A percentile compares a stretch with the other conserved stretches of the same genome.
Conservation (phyloP, 2,113 vertebrate genomes). For the Phyllostomus hastatus region DNA sequence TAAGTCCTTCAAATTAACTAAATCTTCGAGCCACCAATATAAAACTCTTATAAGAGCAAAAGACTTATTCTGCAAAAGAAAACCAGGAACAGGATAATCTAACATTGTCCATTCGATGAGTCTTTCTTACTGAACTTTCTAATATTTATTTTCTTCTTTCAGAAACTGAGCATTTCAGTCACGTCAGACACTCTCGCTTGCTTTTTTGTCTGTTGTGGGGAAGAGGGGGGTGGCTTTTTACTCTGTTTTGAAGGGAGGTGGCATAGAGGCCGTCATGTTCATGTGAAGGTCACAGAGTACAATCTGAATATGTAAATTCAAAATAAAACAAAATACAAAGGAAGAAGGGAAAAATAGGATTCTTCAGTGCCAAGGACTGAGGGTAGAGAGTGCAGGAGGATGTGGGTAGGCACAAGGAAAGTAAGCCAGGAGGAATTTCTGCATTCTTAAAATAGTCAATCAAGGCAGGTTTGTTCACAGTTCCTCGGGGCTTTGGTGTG, state of each 20-base stretch:
- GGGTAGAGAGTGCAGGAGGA: not conserved
- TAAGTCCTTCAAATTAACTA: not conserved
- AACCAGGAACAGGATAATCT: not conserved
- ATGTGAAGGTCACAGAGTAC: not conserved
- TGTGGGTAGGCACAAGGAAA: not conserved
- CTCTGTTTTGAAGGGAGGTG: not conserved
- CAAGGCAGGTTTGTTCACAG: not conserved
- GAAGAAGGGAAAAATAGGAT: not conserved
- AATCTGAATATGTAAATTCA: not conserved
- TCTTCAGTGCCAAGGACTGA: rapidly evolving
- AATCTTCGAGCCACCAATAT: not conserved
- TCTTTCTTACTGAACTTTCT: not conserved
- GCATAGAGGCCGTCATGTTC: not conserved
- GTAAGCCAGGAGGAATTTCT: not conserved
- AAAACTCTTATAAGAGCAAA: not conserved
- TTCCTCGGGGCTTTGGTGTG: not conserved
- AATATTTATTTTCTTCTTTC: not conserved
- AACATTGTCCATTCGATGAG: not conserved
- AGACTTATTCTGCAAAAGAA: not conserved
- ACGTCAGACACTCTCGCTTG: not conserved
- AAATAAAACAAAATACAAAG: not conserved
- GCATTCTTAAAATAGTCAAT: not conserved
- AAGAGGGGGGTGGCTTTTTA: not conserved
- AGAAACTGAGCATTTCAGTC: not conserved
- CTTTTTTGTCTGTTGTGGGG: not conserved